Conservation (phyloP, 1,140 invertebrate species). For the Saxidomus purpurata region DNA sequence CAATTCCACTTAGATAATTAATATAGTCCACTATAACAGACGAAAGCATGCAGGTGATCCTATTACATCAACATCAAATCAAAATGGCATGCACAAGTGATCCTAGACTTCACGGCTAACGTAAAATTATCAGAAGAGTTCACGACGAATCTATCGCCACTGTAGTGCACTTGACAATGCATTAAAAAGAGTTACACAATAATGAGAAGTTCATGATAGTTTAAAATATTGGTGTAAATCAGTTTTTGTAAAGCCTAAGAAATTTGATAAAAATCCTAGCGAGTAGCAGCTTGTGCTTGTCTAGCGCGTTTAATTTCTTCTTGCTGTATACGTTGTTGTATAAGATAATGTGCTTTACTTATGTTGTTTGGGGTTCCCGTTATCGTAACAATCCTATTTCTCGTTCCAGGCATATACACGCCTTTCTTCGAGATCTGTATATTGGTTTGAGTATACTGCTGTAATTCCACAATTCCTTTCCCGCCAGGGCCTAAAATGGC, state of each 20-base stretch:
- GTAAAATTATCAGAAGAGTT: conserved; percentile 24
- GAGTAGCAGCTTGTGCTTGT: conserved; percentile 79
- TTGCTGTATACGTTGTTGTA: conserved; percentile 97
- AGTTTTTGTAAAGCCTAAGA: conserved; percentile 63
- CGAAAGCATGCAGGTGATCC: conserved; percentile 59
- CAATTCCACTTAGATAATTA: conserved; percentile 29
- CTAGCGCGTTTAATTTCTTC: conserved; percentile 96
- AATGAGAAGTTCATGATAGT: conserved; percentile 61
- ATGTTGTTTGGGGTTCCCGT: conserved; percentile 95
- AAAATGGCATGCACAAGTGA: conserved; percentile 57
- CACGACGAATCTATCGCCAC: conserved; percentile 58
- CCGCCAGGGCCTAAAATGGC: conserved; percentile 98
- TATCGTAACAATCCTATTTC: conserved; percentile 98
- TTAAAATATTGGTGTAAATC: conserved; percentile 66
- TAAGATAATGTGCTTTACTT: conserved; percentile 96
- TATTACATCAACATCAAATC: conserved; percentile 46
- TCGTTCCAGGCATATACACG: conserved; percentile 97
- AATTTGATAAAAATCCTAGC: conserved; percentile 73
- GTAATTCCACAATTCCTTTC: conserved; percentile 98
- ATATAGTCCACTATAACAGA: conserved; percentile 45
- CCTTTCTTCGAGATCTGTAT: conserved; percentile 99
- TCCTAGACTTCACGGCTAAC: background rate
- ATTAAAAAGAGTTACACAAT: conserved; percentile 56
- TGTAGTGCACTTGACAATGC: conserved; percentile 42
- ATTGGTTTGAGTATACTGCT: conserved; percentile 97